Conservation (phyloP, 2,888 invertebrate species). For the Empis stercorea region DNA sequence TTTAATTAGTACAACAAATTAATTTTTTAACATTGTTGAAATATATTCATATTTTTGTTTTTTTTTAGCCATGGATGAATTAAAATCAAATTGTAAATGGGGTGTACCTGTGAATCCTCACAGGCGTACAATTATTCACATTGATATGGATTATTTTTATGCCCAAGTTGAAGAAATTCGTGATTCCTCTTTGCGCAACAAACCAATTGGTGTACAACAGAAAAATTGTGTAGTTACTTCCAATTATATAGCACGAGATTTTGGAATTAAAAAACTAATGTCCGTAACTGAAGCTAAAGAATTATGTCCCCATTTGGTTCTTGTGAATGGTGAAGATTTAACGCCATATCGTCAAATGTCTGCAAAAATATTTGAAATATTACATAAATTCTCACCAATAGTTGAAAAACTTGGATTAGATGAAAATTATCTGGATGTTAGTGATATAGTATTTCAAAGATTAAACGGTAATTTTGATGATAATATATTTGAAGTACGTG, state of each 20-base stretch:
- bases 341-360: slow-evolving; percentile 68
- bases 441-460: slow-evolving; percentile 37
- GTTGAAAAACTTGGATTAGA: slow-evolving; percentile 76
- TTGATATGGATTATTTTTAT: slow-evolving; percentile 76
- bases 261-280: slow-evolving; percentile 69
- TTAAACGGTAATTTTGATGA: slow-evolving; percentile 15
- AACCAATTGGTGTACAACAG: slow-evolving; percentile 70
- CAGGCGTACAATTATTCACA: slow-evolving; percentile 52
- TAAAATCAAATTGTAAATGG: too few species aligned
- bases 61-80: too few species aligned
- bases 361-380: slow-evolving; percentile 55
- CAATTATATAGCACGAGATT: slow-evolving; percentile 66
- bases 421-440: slow-evolving; percentile 74
- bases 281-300: slow-evolving; percentile 57
- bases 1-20: too few species aligned
- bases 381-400: slow-evolving; percentile 56
- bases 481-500: slow-evolving; percentile 23
- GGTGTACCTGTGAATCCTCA: background rate
- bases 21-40: too few species aligned
- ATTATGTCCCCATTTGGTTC: slow-evolving; percentile 57
- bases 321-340: slow-evolving; percentile 74
- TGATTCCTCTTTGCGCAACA: slow-evolving; percentile 50
- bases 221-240: slow-evolving; percentile 74
- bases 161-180: slow-evolving; percentile 74
- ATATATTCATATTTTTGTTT: too few species aligned